Evolutionary conservation across 1,140 invertebrate genomes (phyloP).

Genomic region (Polyergus mexicanus): DNA sequence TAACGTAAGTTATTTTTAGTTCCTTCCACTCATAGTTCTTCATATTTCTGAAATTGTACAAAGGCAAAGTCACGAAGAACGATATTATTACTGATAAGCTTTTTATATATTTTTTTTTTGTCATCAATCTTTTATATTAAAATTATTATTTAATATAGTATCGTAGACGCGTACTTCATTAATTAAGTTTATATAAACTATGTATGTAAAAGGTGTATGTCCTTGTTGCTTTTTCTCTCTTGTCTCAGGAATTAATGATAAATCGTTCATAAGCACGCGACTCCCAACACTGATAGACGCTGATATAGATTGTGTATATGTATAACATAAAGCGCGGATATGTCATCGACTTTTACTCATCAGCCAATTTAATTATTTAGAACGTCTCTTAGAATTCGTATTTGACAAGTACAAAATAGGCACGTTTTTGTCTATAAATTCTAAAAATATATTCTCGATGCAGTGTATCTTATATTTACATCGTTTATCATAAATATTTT

Average conservation of each 20-base stretch:
- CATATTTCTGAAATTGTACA: neutral
- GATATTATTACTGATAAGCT: neutral
- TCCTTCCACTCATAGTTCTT: neutral
- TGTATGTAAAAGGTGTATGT: slow-evolving; percentile 9
- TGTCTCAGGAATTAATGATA: slow-evolving; percentile 32
- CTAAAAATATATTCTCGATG: neutral
- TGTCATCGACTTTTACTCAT: slow-evolving; percentile 1
- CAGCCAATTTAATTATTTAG: slow-evolving; percentile 18
- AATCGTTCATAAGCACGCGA: slow-evolving; percentile 68
- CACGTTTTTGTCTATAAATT: neutral
- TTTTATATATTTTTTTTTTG: neutral
- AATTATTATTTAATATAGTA: slow-evolving; percentile 23
- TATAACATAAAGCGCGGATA: slow-evolving; percentile 2
- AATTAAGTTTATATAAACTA: slow-evolving; percentile 37
- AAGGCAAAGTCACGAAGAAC: neutral
- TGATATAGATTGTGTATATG: neutral
- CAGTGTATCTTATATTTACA: neutral
- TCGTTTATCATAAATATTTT: neutral
- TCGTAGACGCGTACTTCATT: slow-evolving; percentile 17
- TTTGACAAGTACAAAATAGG: neutral
- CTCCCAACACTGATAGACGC: neutral
- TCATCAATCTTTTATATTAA: slow-evolving; percentile 27
- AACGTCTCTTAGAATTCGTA: neutral
- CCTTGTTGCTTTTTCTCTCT: slow-evolving; percentile 37
- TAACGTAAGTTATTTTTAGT: neutral